Evolutionary conservation across 1,140 invertebrate species (phyloP), one percentile per base, ranked within the genome.

Genomic region (Camponotus floridanus): DNA sequence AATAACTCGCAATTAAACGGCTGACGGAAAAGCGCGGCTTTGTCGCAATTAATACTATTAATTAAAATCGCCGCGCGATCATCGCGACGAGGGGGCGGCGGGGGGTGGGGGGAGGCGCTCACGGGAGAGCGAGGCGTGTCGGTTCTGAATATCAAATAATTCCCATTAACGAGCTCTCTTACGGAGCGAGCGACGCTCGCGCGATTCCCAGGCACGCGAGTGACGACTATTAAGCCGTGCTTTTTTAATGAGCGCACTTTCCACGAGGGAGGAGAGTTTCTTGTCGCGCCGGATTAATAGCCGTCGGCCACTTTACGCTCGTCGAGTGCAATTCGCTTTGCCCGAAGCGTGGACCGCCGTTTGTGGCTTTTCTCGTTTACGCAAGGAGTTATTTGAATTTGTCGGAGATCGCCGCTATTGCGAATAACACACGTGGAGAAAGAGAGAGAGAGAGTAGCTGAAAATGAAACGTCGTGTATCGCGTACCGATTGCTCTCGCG

Each of bases 21-120:
- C 73, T 31, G 57, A 68, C 42, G 68, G 68, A 83, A 51, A 70
- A 39, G 68, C 57, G 68, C 57, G 55, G 79, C 68, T 83, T 83
- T 73, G 79, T 83, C 55, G 79, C 68, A 83, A 83, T 83, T 83
- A 83, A 83, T 83, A 61, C 79, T 83, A 83, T 83, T 83, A 83
- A 83, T 83, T 83, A 83, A 80, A 83, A 74, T 39, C 39, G 71
- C 26, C 33, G 39, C 68, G 79, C 55, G 79, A 83, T 73, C 48
- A 51, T 61, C 39, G 65, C 36, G n/a, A n/a, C 65, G 48, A 39
- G 39, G 33, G 67, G 51, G 51, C 18, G 15, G 26, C 15, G 31
- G 48, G 11, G 11, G 42, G n/a, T 33, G 36, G 26, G 26, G 26
- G 11, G 42, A 13, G 31, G 26, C 65, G 21, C 15, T 31, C 7